phyloP scores from a whole-genome alignment of 2,113 vertebrate species.

The Spilogale gracilis region DNA sequence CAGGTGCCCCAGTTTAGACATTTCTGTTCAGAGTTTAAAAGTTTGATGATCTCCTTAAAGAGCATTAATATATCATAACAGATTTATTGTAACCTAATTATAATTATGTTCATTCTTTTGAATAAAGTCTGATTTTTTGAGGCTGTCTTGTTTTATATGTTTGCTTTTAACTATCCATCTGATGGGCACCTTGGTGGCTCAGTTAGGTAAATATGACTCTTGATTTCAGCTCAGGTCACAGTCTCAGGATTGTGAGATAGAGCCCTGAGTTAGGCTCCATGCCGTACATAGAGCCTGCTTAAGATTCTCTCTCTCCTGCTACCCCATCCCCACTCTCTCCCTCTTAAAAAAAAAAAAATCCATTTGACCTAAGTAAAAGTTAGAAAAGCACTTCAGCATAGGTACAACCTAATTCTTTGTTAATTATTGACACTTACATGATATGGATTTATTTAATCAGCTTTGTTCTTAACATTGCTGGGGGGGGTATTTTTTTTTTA shows the following conservation, averaged over 20 bases:
- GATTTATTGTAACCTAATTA: conserved; percentile 18
- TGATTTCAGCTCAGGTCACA: neutral
- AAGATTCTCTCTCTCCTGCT: neutral
- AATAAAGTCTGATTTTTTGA: neutral
- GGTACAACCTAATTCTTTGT: neutral
- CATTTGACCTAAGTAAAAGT: neutral
- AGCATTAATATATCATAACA: neutral
- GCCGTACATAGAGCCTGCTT: neutral
- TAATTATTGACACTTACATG: neutral
- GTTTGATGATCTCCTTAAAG: neutral
- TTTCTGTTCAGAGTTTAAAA: neutral
- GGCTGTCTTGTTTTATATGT: conserved; percentile 1
- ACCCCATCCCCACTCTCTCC: neutral
- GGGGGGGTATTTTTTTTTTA: neutral
- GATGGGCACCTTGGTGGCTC: neutral
- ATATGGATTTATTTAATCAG: neutral
- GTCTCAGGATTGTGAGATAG: neutral
- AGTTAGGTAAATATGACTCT: neutral
- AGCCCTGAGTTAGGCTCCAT: neutral
- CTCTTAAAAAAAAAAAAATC: neutral
- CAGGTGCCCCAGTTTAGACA: neutral
- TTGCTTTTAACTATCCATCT: conserved; percentile 32
- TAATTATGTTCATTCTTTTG: conserved; percentile 41
- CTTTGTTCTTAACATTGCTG: neutral
- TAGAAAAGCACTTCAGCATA: too few species aligned